phyloP scores from a whole-genome alignment of 2,888 invertebrate species.

The Eupsilia transversa region DNA sequence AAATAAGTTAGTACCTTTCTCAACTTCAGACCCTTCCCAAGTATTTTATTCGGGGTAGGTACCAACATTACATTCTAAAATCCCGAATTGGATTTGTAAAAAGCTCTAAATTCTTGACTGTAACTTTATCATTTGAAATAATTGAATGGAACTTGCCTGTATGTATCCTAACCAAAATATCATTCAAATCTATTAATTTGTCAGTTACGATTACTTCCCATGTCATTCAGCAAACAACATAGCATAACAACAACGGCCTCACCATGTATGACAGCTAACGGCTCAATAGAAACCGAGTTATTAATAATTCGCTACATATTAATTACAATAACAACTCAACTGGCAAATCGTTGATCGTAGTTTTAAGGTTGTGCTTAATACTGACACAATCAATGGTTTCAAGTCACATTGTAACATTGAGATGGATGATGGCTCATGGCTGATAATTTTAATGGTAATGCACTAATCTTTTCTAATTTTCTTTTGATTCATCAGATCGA shows the following conservation, averaged over 20 bases:
- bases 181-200: conserved; percentile 1
- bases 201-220: conserved; percentile 22
- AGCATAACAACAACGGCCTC: conserved; percentile 21
- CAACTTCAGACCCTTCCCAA: not conserved
- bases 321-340: conserved; percentile 51
- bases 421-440: not conserved
- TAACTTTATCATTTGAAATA: not conserved
- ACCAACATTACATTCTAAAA: not conserved
- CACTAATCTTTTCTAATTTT: not conserved
- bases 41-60: not conserved
- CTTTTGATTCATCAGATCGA: not conserved
- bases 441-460: not conserved
- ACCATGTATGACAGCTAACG: conserved; percentile 29
- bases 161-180: not conserved
- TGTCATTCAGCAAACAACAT: conserved; percentile 23
- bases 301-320: conserved; percentile 61
- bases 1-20: not conserved
- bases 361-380: conserved; percentile 41
- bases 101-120: not conserved
- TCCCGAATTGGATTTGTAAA: not conserved
- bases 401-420: not conserved
- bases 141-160: not conserved
- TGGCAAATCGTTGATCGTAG: conserved; percentile 51
- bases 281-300: conserved; percentile 43
- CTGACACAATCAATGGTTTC: conserved; percentile 21